Conservation (phyloP, 2,797 vertebrate species). For the Gorsachius magnificus region DNA sequence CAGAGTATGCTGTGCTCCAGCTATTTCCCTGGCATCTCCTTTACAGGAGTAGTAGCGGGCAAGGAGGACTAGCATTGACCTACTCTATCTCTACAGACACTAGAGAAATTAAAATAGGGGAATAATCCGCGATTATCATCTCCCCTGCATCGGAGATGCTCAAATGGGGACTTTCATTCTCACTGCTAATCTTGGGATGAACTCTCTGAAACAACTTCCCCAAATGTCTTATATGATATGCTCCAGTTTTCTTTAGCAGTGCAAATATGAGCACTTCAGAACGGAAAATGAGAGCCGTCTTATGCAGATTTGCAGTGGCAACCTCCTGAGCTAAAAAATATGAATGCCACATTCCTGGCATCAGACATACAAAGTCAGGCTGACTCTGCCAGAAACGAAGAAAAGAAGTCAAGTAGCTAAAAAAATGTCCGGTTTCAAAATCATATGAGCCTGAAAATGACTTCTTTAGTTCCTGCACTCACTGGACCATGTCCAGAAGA, state of each 20-base stretch:
- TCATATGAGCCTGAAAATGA: neutral
- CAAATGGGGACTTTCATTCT: neutral
- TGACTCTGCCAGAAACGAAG: neutral
- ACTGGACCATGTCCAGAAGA: neutral
- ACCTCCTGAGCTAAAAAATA: neutral
- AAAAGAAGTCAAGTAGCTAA: conserved; percentile 8
- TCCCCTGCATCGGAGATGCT: neutral
- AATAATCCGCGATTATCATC: neutral
- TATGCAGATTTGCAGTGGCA: neutral
- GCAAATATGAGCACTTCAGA: neutral
- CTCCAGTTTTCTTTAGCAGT: neutral
- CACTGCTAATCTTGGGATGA: neutral
- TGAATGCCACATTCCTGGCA: neutral
- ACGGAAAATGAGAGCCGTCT: neutral
- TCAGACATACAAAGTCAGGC: neutral
- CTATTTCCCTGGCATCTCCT: neutral
- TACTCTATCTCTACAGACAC: neutral
- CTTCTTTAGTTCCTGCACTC: neutral
- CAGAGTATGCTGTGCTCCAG: neutral
- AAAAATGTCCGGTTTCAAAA: neutral
- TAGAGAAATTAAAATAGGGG: neutral
- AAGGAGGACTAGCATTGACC: neutral
- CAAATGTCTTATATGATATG: neutral
- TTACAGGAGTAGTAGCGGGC: neutral
- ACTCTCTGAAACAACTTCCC: neutral